Evolutionary conservation across 2,888 invertebrate species (phyloP).

Genomic region (Drosophila suboccidentalis): DNA sequence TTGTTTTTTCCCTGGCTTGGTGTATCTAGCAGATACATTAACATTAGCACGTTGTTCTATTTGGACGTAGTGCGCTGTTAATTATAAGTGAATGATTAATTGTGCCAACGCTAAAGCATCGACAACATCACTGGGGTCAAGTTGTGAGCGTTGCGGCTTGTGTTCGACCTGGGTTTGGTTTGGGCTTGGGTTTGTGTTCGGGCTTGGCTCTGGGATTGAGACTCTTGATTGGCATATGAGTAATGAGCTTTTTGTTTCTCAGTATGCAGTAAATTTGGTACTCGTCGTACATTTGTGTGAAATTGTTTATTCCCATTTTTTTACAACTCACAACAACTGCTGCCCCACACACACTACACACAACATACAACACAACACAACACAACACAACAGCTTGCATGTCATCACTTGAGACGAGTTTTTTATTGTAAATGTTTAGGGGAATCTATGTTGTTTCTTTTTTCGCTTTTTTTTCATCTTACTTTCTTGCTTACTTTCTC

Average conservation of each 20-base stretch:
- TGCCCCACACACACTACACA: conserved; percentile 48
- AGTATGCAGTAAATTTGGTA: conserved; percentile 26
- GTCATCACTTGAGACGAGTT: conserved; percentile 71
- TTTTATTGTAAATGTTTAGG: conserved; percentile 38
- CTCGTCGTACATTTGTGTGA: conserved; percentile 65
- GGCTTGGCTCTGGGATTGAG: conserved; percentile 18
- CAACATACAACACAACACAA: conserved; percentile 42
- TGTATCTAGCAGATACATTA: conserved; percentile 62
- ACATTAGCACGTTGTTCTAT: conserved; percentile 79
- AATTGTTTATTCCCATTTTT: conserved; percentile 59
- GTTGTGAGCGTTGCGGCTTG: conserved; percentile 55
- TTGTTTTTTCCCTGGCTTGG: conserved; percentile 24
- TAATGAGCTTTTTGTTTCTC: conserved; percentile 80
- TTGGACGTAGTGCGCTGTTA: conserved; percentile 71
- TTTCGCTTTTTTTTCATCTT: conserved; percentile 40
- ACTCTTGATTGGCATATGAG: conserved; percentile 79
- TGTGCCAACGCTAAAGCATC: conserved; percentile 65
- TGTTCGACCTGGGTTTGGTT: conserved; percentile 16
- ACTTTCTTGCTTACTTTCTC: conserved; percentile 65
- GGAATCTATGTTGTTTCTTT: conserved; percentile 43
- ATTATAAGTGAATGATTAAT: conserved; percentile 80
- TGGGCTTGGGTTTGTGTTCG: background rate
- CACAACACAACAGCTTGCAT: conserved; percentile 68
- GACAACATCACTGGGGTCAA: conserved; percentile 59
- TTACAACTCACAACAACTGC: conserved; percentile 42